Conservation (phyloP, 2,113 vertebrate genomes). For the Lagopus leucura region DNA sequence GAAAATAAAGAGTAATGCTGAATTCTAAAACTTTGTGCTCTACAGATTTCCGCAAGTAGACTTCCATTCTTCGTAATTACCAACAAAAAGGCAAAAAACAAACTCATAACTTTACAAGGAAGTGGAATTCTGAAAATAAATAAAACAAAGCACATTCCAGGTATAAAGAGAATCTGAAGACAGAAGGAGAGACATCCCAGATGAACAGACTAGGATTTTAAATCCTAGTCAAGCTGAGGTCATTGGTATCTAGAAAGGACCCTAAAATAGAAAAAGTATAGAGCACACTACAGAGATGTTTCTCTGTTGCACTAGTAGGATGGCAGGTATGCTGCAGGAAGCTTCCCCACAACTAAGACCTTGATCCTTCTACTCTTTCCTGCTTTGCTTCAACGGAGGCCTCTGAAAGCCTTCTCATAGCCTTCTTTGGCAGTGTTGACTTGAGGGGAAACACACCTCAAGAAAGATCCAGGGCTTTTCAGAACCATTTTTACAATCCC, state of each 20-base stretch:
- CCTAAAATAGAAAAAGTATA: neutral
- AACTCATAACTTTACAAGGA: neutral
- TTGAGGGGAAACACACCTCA: neutral
- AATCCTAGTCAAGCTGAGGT: neutral
- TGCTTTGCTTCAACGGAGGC: neutral
- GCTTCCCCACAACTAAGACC: neutral
- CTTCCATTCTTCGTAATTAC: neutral
- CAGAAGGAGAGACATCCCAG: accelerated
- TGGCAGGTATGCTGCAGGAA: neutral
- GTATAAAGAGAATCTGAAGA: neutral
- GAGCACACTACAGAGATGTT: neutral
- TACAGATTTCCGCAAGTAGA: neutral
- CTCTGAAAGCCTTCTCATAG: neutral
- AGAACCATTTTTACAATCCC: neutral
- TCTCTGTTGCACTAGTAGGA: neutral
- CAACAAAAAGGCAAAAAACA: neutral
- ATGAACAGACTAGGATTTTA: neutral
- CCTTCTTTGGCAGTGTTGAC: neutral
- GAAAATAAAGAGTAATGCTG: neutral
- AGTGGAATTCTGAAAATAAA: neutral
- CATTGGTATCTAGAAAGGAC: neutral
- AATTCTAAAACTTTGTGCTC: neutral
- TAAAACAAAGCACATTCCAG: neutral
- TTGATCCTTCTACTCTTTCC: neutral
- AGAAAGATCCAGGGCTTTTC: neutral